These are phyloP conservation scores for Taurulus bubalis DNA, from an alignment of 2,113 vertebrate species.

Conservation along the genomic window DNA sequence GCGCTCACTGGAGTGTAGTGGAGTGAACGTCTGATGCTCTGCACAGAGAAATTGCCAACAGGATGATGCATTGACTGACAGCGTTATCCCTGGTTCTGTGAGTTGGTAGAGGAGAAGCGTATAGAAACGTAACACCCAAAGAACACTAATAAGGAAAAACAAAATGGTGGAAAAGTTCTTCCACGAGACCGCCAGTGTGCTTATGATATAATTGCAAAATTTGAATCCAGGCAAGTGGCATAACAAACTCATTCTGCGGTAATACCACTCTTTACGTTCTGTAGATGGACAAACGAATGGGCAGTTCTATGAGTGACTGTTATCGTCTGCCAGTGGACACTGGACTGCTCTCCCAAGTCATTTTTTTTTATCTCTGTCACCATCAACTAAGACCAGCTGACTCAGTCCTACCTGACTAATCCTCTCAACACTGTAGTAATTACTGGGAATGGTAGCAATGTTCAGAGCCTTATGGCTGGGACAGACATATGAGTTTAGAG, in stretches of 20 bases:
- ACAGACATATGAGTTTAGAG: constrained; percentile 15
- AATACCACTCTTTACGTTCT: neutral
- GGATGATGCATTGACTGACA: constrained; percentile 26
- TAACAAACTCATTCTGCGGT: neutral
- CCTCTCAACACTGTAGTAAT: constrained; percentile 25
- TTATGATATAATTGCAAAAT: neutral
- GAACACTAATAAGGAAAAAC: neutral
- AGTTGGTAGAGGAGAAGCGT: neutral
- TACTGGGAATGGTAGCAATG: neutral
- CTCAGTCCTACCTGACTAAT: constrained; percentile 56
- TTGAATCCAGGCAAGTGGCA: neutral
- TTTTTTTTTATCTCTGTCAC: constrained; percentile 47
- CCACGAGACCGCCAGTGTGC: neutral
- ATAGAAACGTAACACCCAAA: neutral
- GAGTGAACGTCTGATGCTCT: constrained; percentile 36
- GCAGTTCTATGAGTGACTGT: constrained; percentile 12
- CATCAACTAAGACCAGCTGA: constrained; percentile 40
- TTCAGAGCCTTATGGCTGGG: constrained; percentile 14
- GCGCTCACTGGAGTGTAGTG: constrained; percentile 30
- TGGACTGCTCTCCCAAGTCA: constrained; percentile 20
- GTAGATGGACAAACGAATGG: neutral
- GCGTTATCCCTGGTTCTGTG: constrained; percentile 14
- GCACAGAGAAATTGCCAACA: constrained; percentile 9
- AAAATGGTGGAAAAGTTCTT: constrained; percentile 24
- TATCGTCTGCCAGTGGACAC: neutral